Conservation (phyloP, 2,888 invertebrate species). For the Drosophila algonquin region DNA sequence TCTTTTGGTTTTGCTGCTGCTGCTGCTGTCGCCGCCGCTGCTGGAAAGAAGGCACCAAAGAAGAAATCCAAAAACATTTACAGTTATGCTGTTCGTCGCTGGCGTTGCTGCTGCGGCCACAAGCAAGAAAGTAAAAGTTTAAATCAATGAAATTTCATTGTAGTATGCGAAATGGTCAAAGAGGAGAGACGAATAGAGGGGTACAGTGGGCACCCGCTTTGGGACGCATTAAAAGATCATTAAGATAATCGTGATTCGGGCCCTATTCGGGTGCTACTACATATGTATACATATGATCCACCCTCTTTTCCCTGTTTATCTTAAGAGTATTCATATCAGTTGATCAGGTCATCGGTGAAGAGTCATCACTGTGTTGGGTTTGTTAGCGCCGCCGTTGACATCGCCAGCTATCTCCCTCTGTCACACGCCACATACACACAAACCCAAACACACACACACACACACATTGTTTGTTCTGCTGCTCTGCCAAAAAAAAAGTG, state of each 20-base stretch:
- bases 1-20: constrained; percentile 24
- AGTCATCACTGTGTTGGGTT: background rate
- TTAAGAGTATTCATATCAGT: background rate
- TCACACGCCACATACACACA: background rate
- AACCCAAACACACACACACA: background rate
- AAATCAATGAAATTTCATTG: constrained; percentile 63
- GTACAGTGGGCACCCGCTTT: background rate
- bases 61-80: constrained; percentile 29
- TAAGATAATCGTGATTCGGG: background rate
- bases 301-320: background rate
- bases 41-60: constrained; percentile 38
- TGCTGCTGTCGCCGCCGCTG: constrained; percentile 12
- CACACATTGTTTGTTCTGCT: background rate
- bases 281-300: background rate
- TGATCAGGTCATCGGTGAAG: background rate
- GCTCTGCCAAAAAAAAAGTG: constrained; percentile 11
- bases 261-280: no score
- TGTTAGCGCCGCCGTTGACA: background rate
- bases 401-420: background rate
- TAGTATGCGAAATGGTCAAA: constrained; percentile 20
- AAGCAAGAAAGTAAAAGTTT: constrained; percentile 62
- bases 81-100: constrained; percentile 18
- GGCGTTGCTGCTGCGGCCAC: constrained; percentile 19
- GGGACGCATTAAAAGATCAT: background rate
- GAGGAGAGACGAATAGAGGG: background rate